These are phyloP conservation scores for Bambusicola thoracicus DNA, from an alignment of 2,113 vertebrate genomes.

Conservation along the genomic window DNA sequence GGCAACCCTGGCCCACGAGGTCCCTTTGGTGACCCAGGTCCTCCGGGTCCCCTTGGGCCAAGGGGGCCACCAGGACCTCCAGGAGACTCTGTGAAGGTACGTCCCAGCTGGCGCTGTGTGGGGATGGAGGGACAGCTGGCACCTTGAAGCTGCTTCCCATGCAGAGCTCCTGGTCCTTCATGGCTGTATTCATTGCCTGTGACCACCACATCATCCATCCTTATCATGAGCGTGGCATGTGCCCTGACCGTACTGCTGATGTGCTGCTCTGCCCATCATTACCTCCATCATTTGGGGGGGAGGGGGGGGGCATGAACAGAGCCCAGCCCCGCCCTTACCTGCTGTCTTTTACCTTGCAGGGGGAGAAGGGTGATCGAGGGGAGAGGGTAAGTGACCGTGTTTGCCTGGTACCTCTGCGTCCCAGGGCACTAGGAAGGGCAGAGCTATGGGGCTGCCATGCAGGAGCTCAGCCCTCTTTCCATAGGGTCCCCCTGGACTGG, in stretches of 20 bases:
- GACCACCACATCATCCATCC: neutral
- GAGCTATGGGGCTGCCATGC: neutral
- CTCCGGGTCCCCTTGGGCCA: conserved; percentile 83
- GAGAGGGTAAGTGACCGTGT: conserved; percentile 86
- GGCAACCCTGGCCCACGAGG: conserved; percentile 85
- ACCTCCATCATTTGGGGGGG: fast-evolving
- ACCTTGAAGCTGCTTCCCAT: fast-evolving
- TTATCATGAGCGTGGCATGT: neutral
- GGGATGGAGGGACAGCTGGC: neutral
- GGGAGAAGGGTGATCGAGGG: conserved; percentile 90
- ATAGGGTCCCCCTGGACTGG: conserved; percentile 87
- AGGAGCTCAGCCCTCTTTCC: conserved; percentile 1
- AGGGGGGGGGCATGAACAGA: neutral
- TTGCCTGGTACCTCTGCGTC: neutral
- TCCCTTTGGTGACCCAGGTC: conserved; percentile 78
- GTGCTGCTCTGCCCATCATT: neutral
- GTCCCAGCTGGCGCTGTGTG: fast-evolving
- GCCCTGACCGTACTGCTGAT: neutral
- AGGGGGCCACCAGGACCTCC: conserved; percentile 80
- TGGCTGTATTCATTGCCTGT: neutral
- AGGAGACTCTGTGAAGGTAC: conserved; percentile 86
- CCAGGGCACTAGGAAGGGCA: neutral
- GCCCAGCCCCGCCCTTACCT: neutral
- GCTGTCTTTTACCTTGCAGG: conserved; percentile 74
- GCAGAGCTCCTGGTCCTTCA: neutral